These are phyloP conservation scores for Lamellibrachia luymesi DNA, from an alignment of 1,140 invertebrate species.

Conservation along the genomic window DNA sequence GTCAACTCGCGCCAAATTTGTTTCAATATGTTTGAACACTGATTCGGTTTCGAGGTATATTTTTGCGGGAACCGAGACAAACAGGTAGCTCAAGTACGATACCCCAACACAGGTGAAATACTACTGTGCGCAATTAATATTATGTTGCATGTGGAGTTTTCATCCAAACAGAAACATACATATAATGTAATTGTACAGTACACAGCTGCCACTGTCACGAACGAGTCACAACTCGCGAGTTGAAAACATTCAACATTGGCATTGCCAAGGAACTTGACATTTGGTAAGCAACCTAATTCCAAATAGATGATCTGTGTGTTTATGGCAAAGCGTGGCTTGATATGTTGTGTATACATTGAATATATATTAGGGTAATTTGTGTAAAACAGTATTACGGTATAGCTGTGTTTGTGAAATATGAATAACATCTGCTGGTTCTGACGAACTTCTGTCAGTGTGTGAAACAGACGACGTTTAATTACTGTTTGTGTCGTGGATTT, in stretches of 20 bases:
- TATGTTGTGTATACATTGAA: not conserved
- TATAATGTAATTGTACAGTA: not conserved
- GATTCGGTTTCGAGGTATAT: not conserved
- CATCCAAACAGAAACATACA: not conserved
- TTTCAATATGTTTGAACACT: slow-evolving; percentile 1
- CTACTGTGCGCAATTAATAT: not conserved
- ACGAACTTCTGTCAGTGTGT: too few species aligned
- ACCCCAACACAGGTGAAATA: not conserved
- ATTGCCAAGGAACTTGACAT: not conserved
- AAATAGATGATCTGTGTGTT: not conserved
- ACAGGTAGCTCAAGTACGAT: not conserved
- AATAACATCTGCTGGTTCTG: too few species aligned
- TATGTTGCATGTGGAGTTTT: not conserved
- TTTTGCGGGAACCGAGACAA: not conserved
- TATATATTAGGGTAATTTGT: not conserved
- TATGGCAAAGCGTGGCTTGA: not conserved
- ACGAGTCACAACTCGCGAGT: not conserved
- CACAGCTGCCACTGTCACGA: not conserved
- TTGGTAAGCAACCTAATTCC: not conserved
- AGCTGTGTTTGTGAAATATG: too few species aligned
- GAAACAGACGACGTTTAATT: too few species aligned
- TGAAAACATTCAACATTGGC: not conserved
- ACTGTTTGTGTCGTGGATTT: too few species aligned
- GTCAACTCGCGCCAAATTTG: slow-evolving; percentile 3
- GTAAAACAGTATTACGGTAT: not conserved